Evolutionary conservation across 2,888 invertebrate genomes (phyloP), one percentile per base, ranked within the genome.

Genomic region (Pseudanteris insignis): DNA sequence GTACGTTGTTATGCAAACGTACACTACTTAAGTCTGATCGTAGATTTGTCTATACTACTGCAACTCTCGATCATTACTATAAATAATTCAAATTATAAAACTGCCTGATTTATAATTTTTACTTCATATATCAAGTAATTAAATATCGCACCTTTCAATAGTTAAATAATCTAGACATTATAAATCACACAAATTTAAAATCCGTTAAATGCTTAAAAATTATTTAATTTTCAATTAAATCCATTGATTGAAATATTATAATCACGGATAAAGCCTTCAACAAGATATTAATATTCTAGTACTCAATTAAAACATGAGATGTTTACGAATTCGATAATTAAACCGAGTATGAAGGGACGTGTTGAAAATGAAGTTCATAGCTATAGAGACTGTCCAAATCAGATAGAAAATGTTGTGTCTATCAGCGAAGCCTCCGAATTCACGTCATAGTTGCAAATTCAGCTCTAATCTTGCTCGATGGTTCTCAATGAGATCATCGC

Each of bases 381-480:
- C 37, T 47, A 37, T 47, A 26, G 51, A 51, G 53, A 51, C 28
- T 55, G 37, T 50, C 36, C 10, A 37, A 47, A 55, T 55, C 44
- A 57, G 51, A 57, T 62, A 51, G 44, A 34, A 40, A 18, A 14
- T 18, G 12, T 14, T 32, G 46, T 40, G 32, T 47, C n/a, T n/a
- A 62, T 62, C 55, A 46, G 41, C 40, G 25, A 32, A 32, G 7
- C 44, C 24, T 14, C 18, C 47, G 43, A 28, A 47, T 58, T 29
- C 40, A 26, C 9, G 30, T 51, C 38, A 36, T 32, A 28, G 37
- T 33, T 21, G 37, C 9, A 32, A 36, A 47, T 59, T 54, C 46
- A 33, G 51, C 40, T 55, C 40, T 62, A 61, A 62, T 55, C 55
- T 62, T 46, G 55, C 11, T 41, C 50, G 51, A 47, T 43, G 51